Conservation (phyloP, 2,888 invertebrate genomes). For the Aradus depressus region DNA sequence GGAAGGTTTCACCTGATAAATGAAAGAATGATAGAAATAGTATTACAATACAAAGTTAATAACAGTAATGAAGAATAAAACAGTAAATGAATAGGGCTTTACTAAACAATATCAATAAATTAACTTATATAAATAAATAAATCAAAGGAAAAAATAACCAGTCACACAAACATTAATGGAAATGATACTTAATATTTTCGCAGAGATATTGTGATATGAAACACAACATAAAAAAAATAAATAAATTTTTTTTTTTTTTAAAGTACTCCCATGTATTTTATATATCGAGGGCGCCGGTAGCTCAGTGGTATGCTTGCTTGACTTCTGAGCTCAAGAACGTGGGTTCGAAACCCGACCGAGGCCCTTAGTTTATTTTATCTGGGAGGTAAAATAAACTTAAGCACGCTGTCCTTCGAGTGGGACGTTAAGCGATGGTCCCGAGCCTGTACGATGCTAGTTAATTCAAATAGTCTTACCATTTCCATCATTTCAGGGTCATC, state of each 20-base stretch:
- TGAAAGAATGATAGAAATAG: neutral
- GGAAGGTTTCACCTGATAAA: slow-evolving; percentile 77
- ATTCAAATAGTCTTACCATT: slow-evolving; percentile 52
- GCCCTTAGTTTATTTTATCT: too few relatives aligned
- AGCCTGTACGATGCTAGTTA: neutral
- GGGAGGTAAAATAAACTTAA: too few relatives aligned
- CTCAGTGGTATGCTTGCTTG: too few relatives aligned
- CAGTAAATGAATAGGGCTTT: neutral
- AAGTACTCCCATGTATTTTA: too few relatives aligned
- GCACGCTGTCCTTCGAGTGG: too few relatives aligned
- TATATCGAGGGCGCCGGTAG: too few relatives aligned
- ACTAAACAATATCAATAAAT: neutral
- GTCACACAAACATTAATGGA: neutral
- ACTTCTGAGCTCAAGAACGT: too few relatives aligned
- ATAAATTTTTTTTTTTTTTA: neutral
- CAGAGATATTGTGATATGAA: too few relatives aligned
- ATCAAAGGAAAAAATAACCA: neutral
- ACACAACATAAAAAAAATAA: too few relatives aligned
- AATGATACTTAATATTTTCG: too few relatives aligned
- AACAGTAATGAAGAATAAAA: neutral
- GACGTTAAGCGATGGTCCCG: too few relatives aligned
- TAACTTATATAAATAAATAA: neutral
- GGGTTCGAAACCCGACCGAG: too few relatives aligned
- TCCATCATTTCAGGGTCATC: slow-evolving; percentile 99
- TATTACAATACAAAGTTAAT: neutral